Evolutionary conservation across 2,888 invertebrate species (phyloP).

Genomic region (Phaonia tiefii): DNA sequence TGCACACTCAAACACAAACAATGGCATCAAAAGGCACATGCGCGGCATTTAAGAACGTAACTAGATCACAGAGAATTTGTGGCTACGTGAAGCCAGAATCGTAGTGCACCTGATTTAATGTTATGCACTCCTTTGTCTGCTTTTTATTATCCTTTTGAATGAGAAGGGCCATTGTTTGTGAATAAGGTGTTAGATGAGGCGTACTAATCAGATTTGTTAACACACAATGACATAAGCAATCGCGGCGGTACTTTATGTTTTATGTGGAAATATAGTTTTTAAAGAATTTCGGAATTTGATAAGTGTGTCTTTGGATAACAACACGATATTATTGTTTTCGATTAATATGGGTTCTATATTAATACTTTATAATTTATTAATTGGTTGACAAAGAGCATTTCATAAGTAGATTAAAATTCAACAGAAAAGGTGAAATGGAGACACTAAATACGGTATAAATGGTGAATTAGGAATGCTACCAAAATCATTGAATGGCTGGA

Average conservation of each 20-base stretch:
- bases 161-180: constrained; percentile 60
- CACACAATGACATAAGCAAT: constrained; percentile 38
- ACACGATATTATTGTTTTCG: constrained; percentile 54
- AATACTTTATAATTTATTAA: constrained; percentile 25
- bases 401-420: constrained; percentile 32
- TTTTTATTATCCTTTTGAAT: background rate
- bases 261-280: constrained; percentile 24
- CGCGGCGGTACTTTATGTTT: constrained; percentile 33
- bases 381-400: constrained; percentile 22
- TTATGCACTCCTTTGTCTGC: constrained; percentile 58
- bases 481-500: too few relatives aligned
- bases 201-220: constrained; percentile 77
- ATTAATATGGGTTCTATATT: constrained; percentile 43
- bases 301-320: constrained; percentile 50
- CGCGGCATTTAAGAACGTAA: constrained; percentile 47
- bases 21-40: constrained; percentile 39
- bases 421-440: constrained; percentile 42
- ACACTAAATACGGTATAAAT: too few relatives aligned
- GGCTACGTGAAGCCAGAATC: background rate
- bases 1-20: background rate
- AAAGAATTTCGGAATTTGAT: constrained; percentile 21
- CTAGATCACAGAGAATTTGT: constrained; percentile 39
- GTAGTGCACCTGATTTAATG: constrained; percentile 59
- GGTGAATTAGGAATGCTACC: too few relatives aligned
- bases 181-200: constrained; percentile 79